phyloP scores from a whole-genome alignment of 2,797 vertebrate genomes.

The Poeciliopsis infans region DNA sequence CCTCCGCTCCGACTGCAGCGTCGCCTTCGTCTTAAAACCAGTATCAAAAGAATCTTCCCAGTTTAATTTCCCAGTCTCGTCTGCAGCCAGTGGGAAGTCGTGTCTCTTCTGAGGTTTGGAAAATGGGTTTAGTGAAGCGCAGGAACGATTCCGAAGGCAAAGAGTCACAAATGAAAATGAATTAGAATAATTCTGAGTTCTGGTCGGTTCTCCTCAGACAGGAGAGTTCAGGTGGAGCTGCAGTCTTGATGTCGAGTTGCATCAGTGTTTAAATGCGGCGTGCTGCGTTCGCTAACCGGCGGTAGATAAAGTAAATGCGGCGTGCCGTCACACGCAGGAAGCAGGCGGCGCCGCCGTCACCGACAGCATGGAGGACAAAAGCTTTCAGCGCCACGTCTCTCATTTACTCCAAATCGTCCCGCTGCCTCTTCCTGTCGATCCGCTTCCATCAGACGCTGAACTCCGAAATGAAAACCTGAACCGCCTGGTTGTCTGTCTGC shows the following conservation, averaged over 20 bases:
- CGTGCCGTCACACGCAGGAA: constrained; percentile 48
- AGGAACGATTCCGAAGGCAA: too few relatives aligned
- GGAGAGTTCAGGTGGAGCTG: constrained; percentile 16
- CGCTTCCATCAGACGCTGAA: constrained; percentile 24
- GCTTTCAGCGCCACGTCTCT: constrained; percentile 29
- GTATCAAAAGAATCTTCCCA: too few relatives aligned
- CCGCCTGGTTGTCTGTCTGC: constrained; percentile 18
- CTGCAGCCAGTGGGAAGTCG: too few relatives aligned
- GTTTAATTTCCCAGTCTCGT: too few relatives aligned
- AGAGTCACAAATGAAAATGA: too few relatives aligned
- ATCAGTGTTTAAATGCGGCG: constrained; percentile 50
- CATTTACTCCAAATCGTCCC: constrained; percentile 51
- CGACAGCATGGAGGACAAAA: constrained; percentile 43
- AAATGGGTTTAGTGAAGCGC: background rate
- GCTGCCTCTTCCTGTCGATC: constrained; percentile 35
- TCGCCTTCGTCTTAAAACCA: too few relatives aligned
- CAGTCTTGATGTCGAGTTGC: constrained; percentile 68
- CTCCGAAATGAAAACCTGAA: constrained; percentile 13
- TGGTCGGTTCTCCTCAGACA: constrained; percentile 20
- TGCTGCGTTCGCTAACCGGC: constrained; percentile 47
- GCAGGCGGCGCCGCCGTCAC: constrained; percentile 58
- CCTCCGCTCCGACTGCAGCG: too few relatives aligned
- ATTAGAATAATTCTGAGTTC: too few relatives aligned
- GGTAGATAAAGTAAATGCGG: constrained; percentile 64
- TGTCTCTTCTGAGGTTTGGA: too few relatives aligned